Evolutionary conservation across 2,113 vertebrate species (phyloP).

Genomic region (Pipa parva): DNA sequence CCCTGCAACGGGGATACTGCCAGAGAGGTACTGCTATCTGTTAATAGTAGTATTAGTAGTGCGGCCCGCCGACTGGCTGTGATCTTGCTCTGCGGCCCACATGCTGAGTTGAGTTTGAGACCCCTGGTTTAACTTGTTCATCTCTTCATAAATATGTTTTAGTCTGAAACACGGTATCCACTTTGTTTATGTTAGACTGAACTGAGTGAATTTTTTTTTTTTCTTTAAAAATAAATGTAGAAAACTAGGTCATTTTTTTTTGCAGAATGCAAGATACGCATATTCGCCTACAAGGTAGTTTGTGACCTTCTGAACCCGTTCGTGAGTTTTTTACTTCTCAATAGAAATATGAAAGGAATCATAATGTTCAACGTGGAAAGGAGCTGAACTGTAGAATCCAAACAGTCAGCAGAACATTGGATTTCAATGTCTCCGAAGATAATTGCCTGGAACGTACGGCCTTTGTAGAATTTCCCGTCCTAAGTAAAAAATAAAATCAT

Average conservation of each 20-base stretch:
- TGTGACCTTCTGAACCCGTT: slow-evolving; percentile 31
- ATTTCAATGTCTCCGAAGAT: slow-evolving; percentile 33
- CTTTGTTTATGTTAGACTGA: neutral
- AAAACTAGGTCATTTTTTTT: slow-evolving; percentile 19
- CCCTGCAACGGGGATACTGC: no score
- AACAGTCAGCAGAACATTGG: slow-evolving; percentile 30
- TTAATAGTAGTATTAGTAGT: no score
- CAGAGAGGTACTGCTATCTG: no score
- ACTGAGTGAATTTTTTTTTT: neutral
- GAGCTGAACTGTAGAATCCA: slow-evolving; percentile 25
- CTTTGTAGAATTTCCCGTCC: slow-evolving; percentile 25
- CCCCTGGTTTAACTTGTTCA: neutral
- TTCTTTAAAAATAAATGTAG: neutral
- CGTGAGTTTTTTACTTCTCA: neutral
- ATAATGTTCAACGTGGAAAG: slow-evolving; percentile 22
- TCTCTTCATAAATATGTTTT: neutral
- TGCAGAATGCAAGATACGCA: slow-evolving; percentile 18
- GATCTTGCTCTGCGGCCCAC: no score
- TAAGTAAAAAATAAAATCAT: slow-evolving; percentile 28
- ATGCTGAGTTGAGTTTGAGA: no score
- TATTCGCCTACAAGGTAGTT: slow-evolving; percentile 37
- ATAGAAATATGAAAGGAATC: slow-evolving; percentile 18
- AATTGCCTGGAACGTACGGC: slow-evolving; percentile 32
- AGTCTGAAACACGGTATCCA: neutral
- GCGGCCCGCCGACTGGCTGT: no score